Conservation (phyloP, 2,113 vertebrate genomes). For the Catharus bicknelli region DNA sequence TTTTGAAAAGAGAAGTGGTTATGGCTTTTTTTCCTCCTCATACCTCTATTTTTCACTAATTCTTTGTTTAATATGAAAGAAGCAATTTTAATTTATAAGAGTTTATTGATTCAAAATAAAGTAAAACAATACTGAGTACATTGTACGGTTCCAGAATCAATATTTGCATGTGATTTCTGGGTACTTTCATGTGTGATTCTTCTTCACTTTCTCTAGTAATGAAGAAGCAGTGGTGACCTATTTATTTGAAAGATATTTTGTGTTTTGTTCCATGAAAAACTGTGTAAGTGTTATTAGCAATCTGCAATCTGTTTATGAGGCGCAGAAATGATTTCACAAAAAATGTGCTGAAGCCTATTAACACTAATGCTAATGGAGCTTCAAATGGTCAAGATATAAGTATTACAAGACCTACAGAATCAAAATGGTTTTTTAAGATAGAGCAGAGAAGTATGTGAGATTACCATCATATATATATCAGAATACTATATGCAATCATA, state of each 20-base stretch:
- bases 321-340: background rate
- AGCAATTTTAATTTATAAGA: background rate
- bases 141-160: background rate
- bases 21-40: background rate
- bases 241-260: background rate
- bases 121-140: background rate
- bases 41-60: background rate
- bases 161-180: background rate
- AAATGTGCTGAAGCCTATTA: background rate
- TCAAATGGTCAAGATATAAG: background rate
- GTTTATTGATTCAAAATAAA: background rate
- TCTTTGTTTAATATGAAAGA: background rate
- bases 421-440: background rate
- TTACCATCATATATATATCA: background rate
- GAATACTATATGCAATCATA: background rate
- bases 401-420: background rate
- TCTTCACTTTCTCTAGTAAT: background rate
- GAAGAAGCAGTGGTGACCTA: background rate
- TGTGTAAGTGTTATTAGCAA: background rate
- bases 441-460: background rate
- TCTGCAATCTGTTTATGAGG: background rate
- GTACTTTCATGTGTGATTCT: background rate
- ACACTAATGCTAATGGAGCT: background rate
- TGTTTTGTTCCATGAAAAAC: background rate
- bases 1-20: background rate